Conservation (phyloP, 2,113 vertebrate genomes). For the Acanthisitta chloris region DNA sequence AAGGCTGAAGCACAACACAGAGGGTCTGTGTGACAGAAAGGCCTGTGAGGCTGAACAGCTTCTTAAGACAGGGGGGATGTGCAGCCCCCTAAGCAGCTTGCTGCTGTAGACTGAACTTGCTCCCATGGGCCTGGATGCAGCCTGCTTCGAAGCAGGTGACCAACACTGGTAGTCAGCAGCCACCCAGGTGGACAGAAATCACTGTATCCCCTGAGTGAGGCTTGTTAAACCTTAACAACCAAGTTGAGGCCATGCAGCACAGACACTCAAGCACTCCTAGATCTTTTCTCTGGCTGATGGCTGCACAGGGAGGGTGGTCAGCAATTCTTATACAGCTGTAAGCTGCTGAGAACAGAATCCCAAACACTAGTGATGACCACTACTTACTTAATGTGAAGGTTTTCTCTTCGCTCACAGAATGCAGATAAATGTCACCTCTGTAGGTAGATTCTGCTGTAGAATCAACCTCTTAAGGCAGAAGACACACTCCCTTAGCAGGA, state of each 20-base stretch:
- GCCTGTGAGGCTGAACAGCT: accelerated
- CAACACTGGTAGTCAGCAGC: neutral
- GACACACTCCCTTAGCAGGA: accelerated
- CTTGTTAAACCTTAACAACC: neutral
- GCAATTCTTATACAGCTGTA: neutral
- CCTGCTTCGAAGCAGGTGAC: neutral
- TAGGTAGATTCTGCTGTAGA: neutral
- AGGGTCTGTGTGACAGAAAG: neutral
- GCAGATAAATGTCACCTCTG: neutral
- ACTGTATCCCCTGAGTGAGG: neutral
- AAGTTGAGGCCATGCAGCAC: neutral
- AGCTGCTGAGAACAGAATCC: neutral
- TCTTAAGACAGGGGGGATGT: neutral
- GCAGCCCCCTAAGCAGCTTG: neutral
- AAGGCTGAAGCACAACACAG: neutral
- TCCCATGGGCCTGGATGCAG: neutral
- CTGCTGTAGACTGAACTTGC: too few relatives aligned
- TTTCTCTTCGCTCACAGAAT: neutral
- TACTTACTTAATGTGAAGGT: neutral
- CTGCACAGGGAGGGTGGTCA: neutral
- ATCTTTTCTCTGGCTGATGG: neutral
- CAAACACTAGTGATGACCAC: neutral
- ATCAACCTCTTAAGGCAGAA: neutral
- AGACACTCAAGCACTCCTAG: neutral
- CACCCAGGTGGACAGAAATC: neutral